phyloP scores from a whole-genome alignment of 2,888 invertebrate species.

The Uropetala carovei region DNA sequence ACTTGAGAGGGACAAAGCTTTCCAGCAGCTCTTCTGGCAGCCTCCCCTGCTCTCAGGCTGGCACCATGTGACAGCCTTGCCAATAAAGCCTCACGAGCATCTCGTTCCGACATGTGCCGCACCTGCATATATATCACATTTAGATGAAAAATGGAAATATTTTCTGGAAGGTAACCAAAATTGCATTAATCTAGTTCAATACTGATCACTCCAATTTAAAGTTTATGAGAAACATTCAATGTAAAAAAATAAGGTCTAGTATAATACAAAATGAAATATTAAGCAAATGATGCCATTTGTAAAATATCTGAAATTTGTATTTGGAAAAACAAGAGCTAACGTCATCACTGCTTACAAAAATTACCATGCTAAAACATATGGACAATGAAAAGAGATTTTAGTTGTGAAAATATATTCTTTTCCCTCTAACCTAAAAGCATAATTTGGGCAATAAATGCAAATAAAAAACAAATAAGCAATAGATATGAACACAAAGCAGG shows the following conservation, averaged over 20 bases:
- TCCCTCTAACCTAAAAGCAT: background rate
- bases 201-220: no score
- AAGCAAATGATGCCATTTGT: no score
- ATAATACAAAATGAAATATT: no score
- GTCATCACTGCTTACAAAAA: no score
- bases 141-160: background rate
- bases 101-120: slow-evolving; percentile 91
- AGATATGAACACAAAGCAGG: background rate
- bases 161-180: no score
- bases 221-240: no score
- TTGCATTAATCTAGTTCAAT: no score
- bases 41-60: slow-evolving; percentile 88
- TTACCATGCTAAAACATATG: no score
- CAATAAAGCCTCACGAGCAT: slow-evolving; percentile 94
- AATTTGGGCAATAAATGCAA: background rate
- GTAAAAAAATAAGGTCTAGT: no score
- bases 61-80: slow-evolving; percentile 97
- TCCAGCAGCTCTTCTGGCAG: slow-evolving; percentile 85
- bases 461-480: slow-evolving; percentile 16
- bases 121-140: slow-evolving; percentile 76
- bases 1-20: slow-evolving; percentile 86
- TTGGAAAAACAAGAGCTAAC: no score
- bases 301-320: no score
- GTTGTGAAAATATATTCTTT: background rate
- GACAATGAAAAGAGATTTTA: no score